Evolutionary conservation across 1,140 invertebrate species (phyloP).

Genomic region (Aphaenogaster rudis): DNA sequence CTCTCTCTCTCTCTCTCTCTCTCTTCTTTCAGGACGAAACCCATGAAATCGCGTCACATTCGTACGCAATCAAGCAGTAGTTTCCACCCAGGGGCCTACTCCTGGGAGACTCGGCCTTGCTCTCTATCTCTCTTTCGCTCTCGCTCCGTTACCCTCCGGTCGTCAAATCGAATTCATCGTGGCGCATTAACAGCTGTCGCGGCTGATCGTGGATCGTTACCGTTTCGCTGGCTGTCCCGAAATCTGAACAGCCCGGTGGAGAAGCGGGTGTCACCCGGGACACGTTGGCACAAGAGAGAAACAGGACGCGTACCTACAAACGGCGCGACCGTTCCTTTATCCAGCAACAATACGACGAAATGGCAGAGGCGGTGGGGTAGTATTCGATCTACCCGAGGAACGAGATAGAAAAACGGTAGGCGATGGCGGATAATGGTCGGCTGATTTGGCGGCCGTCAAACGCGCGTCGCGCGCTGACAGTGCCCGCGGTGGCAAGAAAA

Average conservation of each 20-base stretch:
- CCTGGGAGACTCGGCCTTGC: neutral
- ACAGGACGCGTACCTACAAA: constrained; percentile 18
- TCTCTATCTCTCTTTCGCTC: constrained; percentile 50
- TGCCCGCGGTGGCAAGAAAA: neutral
- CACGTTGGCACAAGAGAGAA: constrained; percentile 8
- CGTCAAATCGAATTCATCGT: constrained; percentile 77
- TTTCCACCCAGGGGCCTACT: constrained; percentile 41
- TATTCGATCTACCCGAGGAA: constrained; percentile 35
- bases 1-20: constrained; percentile 19
- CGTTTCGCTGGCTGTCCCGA: constrained; percentile 33
- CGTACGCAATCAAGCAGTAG: constrained; percentile 75
- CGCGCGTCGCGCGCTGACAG: constrained; percentile 40
- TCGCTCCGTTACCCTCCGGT: constrained; percentile 43
- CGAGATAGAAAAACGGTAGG: constrained; percentile 42
- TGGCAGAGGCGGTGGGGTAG: constrained; percentile 54
- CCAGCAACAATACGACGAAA: constrained; percentile 63
- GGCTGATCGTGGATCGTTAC: constrained; percentile 64
- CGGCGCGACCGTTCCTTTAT: constrained; percentile 52
- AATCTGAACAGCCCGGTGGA: constrained; percentile 38
- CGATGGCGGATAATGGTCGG: constrained; percentile 53
- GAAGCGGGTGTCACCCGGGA: constrained; percentile 31
- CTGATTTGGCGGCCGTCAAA: constrained; percentile 48
- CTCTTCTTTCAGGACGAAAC: constrained; percentile 42
- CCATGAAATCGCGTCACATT: constrained; percentile 77
- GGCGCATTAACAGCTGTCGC: constrained; percentile 77